Evolutionary conservation across 2,113 vertebrate genomes (phyloP), one percentile per base, ranked within the genome.

Genomic region (Xiphophorus maculatus): DNA sequence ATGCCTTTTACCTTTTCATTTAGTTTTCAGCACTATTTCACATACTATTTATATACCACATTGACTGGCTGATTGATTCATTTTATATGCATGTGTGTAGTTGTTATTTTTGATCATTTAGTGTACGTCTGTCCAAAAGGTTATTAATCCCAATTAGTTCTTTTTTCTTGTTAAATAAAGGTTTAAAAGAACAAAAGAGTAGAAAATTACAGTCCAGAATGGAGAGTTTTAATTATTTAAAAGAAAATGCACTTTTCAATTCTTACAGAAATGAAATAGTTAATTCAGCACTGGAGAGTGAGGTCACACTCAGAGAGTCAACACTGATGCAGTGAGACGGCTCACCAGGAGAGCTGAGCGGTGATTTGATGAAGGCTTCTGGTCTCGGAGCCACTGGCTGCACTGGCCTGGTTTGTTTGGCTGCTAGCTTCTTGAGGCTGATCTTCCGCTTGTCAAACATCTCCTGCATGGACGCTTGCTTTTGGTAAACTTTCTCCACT

Each of bases 361-460:
- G 95, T 0, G 97, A 97, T 84, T 98, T 98, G 63, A 95, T 91
- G 87, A 96, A 95, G 17, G 95, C 96, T 87, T 99, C 98, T 0
- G 98, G 98, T 81, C 98, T 93, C 3, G 98, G 98, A 44, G 98
- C 98, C n/a, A 99, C 98, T 0, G 97, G 96, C 89, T 99, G 98
- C 80, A 99, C 97, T 0, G 98, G 98, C 71, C 98, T 94, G 0
- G 94, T 97, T 89, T 99, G 98, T 92, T 97, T 99, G 86, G 97
- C 97, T 4, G 98, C 98, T 30, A 99, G 92, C 91, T 99, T 99
- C 93, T 96, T 97, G 74, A 99, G 95, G 88, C 98, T 98, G 66
- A 96, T 90, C 91, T 94, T 95, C 54, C 98, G 93, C 90, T 97
- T 98, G 74, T 97, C 96, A 84, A 99, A 99, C 97, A 99, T 98